phyloP scores from a whole-genome alignment of 2,888 invertebrate species.

The Agrochola circellaris region DNA sequence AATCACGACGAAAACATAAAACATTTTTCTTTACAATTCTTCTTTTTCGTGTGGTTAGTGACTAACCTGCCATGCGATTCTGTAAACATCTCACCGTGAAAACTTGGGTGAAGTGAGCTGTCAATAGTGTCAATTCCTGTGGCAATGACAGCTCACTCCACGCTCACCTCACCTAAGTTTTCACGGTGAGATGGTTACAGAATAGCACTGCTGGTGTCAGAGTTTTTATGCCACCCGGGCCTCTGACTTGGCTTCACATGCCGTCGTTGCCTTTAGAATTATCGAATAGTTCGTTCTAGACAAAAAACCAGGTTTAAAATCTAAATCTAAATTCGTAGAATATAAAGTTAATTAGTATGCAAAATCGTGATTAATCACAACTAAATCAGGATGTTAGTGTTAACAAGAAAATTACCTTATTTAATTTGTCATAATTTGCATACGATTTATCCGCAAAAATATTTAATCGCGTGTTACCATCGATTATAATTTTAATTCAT shows the following conservation, averaged over 20 bases:
- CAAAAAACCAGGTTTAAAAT: neutral
- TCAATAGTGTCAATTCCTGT: no score
- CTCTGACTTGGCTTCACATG: no score
- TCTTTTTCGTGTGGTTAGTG: no score
- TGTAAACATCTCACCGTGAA: no score
- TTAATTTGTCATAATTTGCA: conserved; percentile 37
- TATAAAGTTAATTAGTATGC: conserved; percentile 8
- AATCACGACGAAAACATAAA: neutral
- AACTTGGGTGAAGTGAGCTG: no score
- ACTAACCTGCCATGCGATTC: no score
- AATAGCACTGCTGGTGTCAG: no score
- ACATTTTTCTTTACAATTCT: no score
- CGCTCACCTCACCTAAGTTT: no score
- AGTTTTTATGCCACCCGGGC: no score
- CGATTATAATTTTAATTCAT: conserved; percentile 28
- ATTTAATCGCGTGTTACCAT: conserved; percentile 28
- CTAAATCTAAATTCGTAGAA: neutral
- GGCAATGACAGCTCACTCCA: no score
- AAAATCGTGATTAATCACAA: conserved; percentile 51
- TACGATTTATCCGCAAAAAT: conserved; percentile 34
- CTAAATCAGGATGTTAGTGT: conserved; percentile 46
- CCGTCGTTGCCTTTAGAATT: neutral
- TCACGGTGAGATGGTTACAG: no score
- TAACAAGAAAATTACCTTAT: conserved; percentile 10
- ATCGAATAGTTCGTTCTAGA: neutral